Evolutionary conservation across 2,113 vertebrate genomes (phyloP), one percentile per base, ranked within the genome.

Genomic region (Leptocoma aspasia): DNA sequence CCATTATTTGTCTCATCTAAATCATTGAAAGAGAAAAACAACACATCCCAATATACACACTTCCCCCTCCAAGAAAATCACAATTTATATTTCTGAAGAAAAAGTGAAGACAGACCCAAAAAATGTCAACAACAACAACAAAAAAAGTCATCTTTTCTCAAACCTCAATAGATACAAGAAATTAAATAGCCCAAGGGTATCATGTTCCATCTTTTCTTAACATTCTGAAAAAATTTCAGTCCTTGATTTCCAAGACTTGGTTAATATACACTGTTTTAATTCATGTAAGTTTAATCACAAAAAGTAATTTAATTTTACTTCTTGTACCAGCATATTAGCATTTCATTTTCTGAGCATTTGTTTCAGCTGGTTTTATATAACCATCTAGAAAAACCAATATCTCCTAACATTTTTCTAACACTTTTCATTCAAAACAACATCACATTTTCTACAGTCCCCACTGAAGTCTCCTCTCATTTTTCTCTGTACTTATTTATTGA

Each of bases 31-130:
- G 9, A 28, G 5, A 50, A 71, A 76, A 79, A 33, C 14, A 75
- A 9, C 16, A n/a, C 2, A 2, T 26, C 19, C 15, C 41, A 54
- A 13, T 31, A 54, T 5, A 30, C 17, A 76, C 9, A 3, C 9
- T 1, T 20, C 9, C 14, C 6, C 10, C 28, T 13, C 28, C 6
- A 26, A 81, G 31, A 52, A 53, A 22, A 6, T 1, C 7, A 2
- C 3, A 11, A 26, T 4, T n/a, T 49, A 27, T 47, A 44, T 57
- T 44, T 1, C 47, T 83, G 30, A 23, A 80, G 50, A 21, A 53
- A 10, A 76, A 82, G 69, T 89, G 39, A 59, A 68, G 19, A 69
- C 39, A 72, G 7, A 63, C 5, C 15, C 11, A 30, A 86, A 72
- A 79, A 28, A 4, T 10, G 10, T 12, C 5, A 53, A 22, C 23